These are phyloP conservation scores for Steromphala cineraria DNA, from an alignment of 2,888 invertebrate species.

Conservation along the genomic window DNA sequence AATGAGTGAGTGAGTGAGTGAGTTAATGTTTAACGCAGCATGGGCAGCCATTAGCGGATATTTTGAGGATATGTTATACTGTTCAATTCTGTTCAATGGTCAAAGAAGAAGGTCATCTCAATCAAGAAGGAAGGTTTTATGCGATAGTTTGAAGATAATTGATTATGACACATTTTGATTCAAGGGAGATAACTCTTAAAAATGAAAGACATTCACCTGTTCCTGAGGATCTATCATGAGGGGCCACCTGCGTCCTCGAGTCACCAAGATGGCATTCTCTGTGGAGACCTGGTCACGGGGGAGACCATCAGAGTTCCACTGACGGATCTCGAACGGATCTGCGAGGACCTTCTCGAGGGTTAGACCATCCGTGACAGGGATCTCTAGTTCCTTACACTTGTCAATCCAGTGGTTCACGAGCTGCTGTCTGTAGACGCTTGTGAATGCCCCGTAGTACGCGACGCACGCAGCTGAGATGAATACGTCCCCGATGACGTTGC, in stretches of 20 bases:
- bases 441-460: constrained; percentile 76
- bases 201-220: constrained; percentile 68
- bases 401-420: constrained; percentile 83
- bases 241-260: constrained; percentile 75
- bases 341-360: constrained; percentile 77
- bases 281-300: constrained; percentile 75
- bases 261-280: constrained; percentile 76
- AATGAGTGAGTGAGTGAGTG: too few relatives aligned
- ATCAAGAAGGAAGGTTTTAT: too few relatives aligned
- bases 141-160: neutral
- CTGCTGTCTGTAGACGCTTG: constrained; percentile 65
- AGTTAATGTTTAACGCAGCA: too few relatives aligned
- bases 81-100: too few relatives aligned
- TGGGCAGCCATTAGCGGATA: too few relatives aligned
- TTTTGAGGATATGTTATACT: too few relatives aligned
- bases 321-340: constrained; percentile 80
- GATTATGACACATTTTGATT: too few relatives aligned
- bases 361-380: constrained; percentile 84
- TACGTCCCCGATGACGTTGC: constrained; percentile 75
- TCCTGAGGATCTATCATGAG: constrained; percentile 77
- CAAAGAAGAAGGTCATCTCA: too few relatives aligned
- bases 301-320: constrained; percentile 76
- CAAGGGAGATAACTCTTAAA: too few relatives aligned
- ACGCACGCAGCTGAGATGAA: constrained; percentile 76
- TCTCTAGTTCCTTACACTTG: constrained; percentile 81